Base-by-base conservation (phyloP, 1,140 invertebrate species). In the Drosophila kanapiae region DNA sequence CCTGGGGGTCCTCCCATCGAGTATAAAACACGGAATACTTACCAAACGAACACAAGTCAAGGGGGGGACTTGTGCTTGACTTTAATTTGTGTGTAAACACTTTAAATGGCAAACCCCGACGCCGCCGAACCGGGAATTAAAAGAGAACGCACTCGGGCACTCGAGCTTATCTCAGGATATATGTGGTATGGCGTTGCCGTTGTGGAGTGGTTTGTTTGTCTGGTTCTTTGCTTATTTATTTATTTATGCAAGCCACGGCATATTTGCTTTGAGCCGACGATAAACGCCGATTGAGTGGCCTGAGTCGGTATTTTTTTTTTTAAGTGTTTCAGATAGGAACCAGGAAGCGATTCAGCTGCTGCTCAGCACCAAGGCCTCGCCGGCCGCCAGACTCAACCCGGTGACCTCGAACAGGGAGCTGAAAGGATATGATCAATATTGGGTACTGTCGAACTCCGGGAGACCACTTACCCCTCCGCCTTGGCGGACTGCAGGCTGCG, bases 1-100 rank as follows among this genome's bases (percentile, higher is more conserved):
- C 48, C 11, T 47, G 63, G 48, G 51, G 51, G 33, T 54, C 51
- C 53, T 61, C 67, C 59, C 51, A 76, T 51, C 54, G 14, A 60
- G 54, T 67, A 70, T 70, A 54, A 59, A 75, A 75, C 62, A 58
- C 72, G 18, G 68, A 60, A 63, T 63, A 61, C 53, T 61, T 57
- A 45, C 63, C 51, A 42, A 65, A 18, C 13, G n/a, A 29, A 45
- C 27, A 14, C 7, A n/a, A 48, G 47, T 48, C 47, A 14, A 16
- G 31, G 1, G 10, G 53, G 53, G 37, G 49, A 60, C 68, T 72
- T 72, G 69, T 74, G 82, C 82, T 83, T 83, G 83, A 88, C 84
- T 87, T 87, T 88, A 87, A 87, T 87, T 87, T 88, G 76, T 78
- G 84, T 84, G 84, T 84, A 88, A 88, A 88, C 85, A 88, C 85